phyloP scores from a whole-genome alignment of 2,797 vertebrate genomes.

The Mormyrops attenuatus region DNA sequence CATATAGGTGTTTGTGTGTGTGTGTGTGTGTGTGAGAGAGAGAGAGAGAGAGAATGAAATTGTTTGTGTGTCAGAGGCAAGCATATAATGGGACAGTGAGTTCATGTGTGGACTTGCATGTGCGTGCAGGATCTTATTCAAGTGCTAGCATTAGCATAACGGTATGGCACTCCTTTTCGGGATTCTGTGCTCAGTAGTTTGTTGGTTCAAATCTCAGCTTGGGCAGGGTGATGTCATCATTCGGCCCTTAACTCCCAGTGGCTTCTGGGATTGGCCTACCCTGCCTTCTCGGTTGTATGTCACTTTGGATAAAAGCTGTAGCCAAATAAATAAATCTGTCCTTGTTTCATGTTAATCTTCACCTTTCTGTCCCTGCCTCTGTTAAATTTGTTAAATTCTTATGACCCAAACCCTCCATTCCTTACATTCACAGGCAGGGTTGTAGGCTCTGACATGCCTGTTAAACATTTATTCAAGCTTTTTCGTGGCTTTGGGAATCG shows the following conservation, averaged over 20 bases:
- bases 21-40: not conserved
- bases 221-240: not conserved
- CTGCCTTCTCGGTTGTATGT: not conserved
- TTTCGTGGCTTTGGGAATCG: not conserved
- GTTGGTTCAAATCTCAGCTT: not conserved
- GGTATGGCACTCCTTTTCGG: not conserved
- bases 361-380: not conserved
- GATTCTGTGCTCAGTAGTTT: not conserved
- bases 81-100: too few relatives aligned
- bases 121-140: not conserved
- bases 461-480: not conserved
- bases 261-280: not conserved
- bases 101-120: not conserved
- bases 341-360: not conserved
- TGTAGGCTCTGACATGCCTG: not conserved
- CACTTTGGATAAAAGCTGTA: not conserved
- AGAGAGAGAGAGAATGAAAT: not conserved
- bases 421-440: not conserved
- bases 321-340: not conserved
- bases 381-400: not conserved
- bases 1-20: not conserved
- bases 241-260: not conserved
- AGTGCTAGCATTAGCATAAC: not conserved
- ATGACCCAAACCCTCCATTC: not conserved
- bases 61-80: not conserved